A percentile compares a stretch with the other conserved stretches of the same genome.
These are phyloP conservation scores for Crotalus horridus DNA, from an alignment of 2,113 vertebrate species.

Conservation along the genomic window DNA sequence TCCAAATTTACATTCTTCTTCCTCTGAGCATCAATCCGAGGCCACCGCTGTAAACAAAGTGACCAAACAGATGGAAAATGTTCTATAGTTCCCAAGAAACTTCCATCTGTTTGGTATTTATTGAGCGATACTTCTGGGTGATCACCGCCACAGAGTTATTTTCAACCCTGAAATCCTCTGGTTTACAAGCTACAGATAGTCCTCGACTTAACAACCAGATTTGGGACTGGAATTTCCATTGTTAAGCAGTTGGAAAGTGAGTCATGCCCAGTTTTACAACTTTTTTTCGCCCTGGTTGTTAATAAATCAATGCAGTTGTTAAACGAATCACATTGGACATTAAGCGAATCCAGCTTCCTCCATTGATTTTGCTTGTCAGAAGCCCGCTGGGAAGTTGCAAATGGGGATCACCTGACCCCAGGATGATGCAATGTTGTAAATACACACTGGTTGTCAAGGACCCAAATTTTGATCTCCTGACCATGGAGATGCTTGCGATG, in stretches of 20 bases:
- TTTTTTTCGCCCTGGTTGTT: not conserved
- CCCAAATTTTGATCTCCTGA: not conserved
- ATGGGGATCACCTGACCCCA: not conserved
- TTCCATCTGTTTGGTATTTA: not conserved
- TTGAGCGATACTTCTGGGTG: not conserved
- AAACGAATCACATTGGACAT: not conserved
- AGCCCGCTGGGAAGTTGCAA: not conserved
- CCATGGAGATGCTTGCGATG: not conserved
- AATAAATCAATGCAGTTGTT: not conserved
- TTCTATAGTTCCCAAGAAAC: not conserved
- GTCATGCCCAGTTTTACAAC: not conserved
- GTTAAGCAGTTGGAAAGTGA: no score
- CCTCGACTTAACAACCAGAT: not conserved
- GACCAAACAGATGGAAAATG: not conserved
- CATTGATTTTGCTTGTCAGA: not conserved
- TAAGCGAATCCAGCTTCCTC: not conserved
- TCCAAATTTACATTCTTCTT: not conserved
- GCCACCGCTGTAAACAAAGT: not conserved
- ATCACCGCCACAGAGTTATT: constrained; percentile 20
- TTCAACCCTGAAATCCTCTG: constrained; percentile 32
- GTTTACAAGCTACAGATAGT: constrained; percentile 38
- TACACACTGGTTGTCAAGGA: not conserved
- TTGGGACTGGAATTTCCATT: not conserved
- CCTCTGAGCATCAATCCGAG: not conserved
- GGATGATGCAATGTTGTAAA: not conserved